These are phyloP conservation scores for Sepioteuthis lessoniana DNA, from an alignment of 2,888 invertebrate species.

Conservation along the genomic window DNA sequence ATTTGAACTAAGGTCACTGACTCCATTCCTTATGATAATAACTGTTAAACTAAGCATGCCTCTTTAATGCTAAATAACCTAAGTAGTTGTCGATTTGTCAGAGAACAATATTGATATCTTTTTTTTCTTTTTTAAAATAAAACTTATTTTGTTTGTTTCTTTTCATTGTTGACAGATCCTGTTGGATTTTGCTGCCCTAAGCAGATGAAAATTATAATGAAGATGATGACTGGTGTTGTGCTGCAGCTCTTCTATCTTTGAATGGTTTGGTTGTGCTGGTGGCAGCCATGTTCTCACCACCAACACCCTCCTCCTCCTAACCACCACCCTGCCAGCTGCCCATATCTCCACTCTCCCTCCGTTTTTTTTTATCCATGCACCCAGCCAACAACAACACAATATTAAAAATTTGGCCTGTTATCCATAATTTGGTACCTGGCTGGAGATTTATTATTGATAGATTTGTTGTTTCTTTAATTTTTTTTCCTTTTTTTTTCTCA, in stretches of 20 bases:
- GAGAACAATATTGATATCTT: too few relatives aligned
- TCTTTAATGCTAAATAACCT: too few relatives aligned
- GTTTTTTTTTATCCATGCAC: background rate
- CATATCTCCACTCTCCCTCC: background rate
- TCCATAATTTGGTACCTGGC: background rate
- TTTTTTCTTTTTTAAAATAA: too few relatives aligned
- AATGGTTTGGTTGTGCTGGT: constrained; percentile 23
- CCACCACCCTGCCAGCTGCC: constrained; percentile 9
- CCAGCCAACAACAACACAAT: background rate
- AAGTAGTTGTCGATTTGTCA: too few relatives aligned
- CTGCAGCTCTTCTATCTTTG: background rate
- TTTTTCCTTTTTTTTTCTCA: background rate
- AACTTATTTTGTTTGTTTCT: background rate
- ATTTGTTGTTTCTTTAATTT: background rate
- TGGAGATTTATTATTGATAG: background rate
- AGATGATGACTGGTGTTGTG: background rate
- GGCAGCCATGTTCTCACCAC: background rate
- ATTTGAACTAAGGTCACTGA: too few relatives aligned
- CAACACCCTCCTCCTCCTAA: background rate
- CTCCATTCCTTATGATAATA: too few relatives aligned
- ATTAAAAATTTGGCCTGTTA: background rate
- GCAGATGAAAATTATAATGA: background rate
- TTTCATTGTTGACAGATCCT: background rate
- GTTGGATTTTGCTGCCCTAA: constrained; percentile 17
- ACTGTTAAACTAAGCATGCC: too few relatives aligned